phyloP scores from a whole-genome alignment of 2,888 invertebrate genomes.

The Eudasyphora cyanicolor region DNA sequence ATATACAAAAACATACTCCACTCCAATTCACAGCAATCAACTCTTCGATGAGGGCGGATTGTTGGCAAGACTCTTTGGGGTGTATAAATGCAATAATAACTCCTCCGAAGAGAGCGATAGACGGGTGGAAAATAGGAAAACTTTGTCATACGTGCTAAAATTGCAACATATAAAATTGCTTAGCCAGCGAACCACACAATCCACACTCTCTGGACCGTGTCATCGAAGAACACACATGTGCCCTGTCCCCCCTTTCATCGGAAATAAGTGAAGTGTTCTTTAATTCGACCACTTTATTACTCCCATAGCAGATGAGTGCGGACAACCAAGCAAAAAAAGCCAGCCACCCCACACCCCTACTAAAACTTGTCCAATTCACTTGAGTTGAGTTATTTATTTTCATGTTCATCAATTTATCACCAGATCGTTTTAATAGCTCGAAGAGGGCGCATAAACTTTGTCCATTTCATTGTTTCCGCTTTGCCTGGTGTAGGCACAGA shows the following conservation, averaged over 20 bases:
- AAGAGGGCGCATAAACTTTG: constrained; percentile 38
- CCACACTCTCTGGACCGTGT: neutral
- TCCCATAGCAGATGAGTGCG: constrained; percentile 31
- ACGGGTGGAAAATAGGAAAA: constrained; percentile 8
- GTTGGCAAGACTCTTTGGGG: neutral
- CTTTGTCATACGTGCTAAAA: constrained; percentile 37
- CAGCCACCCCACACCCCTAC: neutral
- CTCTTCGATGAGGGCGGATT: neutral
- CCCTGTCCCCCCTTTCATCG: neutral
- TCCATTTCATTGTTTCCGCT: constrained; percentile 42
- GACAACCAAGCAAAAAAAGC: neutral
- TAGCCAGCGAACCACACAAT: constrained; percentile 3
- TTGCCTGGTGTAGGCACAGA: neutral
- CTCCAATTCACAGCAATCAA: neutral
- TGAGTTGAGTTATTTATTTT: constrained; percentile 41
- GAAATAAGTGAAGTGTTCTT: constrained; percentile 17
- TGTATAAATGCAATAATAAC: constrained; percentile 20
- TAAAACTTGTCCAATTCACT: neutral
- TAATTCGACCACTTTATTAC: constrained; percentile 45
- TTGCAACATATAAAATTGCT: neutral
- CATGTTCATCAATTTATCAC: constrained; percentile 58
- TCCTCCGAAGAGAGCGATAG: neutral
- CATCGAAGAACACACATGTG: neutral
- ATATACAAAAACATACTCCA: neutral
- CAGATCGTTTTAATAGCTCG: constrained; percentile 53